Base-by-base conservation (phyloP, 2,113 vertebrate species). In the Phasianus colchicus region DNA sequence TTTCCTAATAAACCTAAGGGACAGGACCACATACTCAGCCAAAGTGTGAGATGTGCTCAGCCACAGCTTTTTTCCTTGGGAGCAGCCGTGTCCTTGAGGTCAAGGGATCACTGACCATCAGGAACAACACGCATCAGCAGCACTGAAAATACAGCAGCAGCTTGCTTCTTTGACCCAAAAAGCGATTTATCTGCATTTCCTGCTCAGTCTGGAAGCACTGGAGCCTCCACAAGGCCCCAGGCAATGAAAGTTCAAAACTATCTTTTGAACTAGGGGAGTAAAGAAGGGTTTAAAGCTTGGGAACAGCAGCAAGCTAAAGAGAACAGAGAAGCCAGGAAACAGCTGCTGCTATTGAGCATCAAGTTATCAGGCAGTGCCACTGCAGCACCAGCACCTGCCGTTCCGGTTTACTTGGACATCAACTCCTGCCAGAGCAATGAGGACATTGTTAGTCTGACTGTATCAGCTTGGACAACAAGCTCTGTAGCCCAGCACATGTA, bases 161-260 rank as follows among this genome's bases (percentile, higher is more conserved):
- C 81, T 84, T 32, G 55, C n/a, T 76, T 72, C 14, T 78, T 78
- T 96, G 92, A 96, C 89, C 92, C 50, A 57, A 92, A 91, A 83
- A 79, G 63, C 29, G 75, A 86, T 88, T 94, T 92, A 87, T 94
- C 77, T 91, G 45, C 13, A 13, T 90, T 97, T 98, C 95, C 97
- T 97, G 95, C 89, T 88, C 48, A 82, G 77, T 66, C 55, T 57
- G 73, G 83, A 81, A 45, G 43, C 83, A 78, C 89, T 92, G 66
- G 92, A 88, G 86, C 94, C 88, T 55, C 88, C 92, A 95, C 86
- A 30, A 34, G 89, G 36, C 48, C 48, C 91, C 67, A 90, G 89
- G 87, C 80, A 70, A 78, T 60, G 64, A 3, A 86, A 96, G 95
- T 97, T 98, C 96, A 98, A 96, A 97, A 88, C 77, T 92, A 92